Evolutionary conservation across 2,888 invertebrate genomes (phyloP).

Genomic region (Ochropacha duplaris): DNA sequence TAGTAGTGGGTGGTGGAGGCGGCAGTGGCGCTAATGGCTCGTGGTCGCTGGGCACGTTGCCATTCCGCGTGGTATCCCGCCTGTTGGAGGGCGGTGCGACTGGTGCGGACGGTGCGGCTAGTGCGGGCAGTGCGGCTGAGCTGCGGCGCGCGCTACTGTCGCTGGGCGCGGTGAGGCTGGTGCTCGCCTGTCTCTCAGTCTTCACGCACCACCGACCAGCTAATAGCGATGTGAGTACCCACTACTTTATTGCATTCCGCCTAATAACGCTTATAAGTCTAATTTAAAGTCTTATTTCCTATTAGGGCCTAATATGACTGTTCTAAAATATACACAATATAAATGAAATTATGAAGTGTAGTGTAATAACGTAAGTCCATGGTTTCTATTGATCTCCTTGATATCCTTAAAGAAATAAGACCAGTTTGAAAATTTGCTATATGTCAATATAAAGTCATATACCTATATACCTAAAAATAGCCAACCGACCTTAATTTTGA

Average conservation of each 20-base stretch:
- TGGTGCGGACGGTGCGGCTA: slow-evolving; percentile 78
- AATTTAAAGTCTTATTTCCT: no score
- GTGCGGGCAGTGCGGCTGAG: slow-evolving; percentile 68
- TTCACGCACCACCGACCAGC: slow-evolving; percentile 91
- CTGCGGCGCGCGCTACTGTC: slow-evolving; percentile 91
- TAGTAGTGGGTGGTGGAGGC: slow-evolving; percentile 51
- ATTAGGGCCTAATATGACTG: no score
- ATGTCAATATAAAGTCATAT: no score
- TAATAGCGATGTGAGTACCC: slow-evolving; percentile 54
- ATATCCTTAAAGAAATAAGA: no score
- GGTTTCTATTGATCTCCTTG: no score
- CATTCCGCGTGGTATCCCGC: slow-evolving; percentile 90
- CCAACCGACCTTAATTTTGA: no score
- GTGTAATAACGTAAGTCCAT: no score
- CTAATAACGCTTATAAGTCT: no score
- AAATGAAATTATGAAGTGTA: no score
- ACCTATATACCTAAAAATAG: no score
- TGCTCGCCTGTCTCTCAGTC: slow-evolving; percentile 93
- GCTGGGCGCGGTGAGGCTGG: slow-evolving; percentile 92
- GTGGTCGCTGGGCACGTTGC: slow-evolving; percentile 83
- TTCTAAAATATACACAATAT: no score
- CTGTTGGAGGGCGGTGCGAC: slow-evolving; percentile 89
- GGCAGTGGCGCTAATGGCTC: slow-evolving; percentile 28
- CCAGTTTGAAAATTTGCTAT: no score
- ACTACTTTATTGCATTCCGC: not conserved